Conservation (phyloP, 2,888 invertebrate genomes). For the Amblyjoppa fuscipennis region DNA sequence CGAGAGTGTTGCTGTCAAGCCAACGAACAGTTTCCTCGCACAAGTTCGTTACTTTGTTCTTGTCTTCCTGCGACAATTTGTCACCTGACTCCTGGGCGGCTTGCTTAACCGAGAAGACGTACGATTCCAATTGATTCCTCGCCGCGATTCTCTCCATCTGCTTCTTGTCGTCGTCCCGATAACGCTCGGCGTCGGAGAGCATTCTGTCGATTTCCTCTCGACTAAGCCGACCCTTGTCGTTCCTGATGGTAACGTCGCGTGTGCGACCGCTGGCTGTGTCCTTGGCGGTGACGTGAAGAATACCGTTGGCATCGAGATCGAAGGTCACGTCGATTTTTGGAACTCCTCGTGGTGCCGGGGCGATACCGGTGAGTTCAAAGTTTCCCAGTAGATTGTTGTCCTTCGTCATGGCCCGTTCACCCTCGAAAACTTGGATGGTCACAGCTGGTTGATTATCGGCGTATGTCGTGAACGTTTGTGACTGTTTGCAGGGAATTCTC, state of each 20-base stretch:
- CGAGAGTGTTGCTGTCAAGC: conserved; percentile 87
- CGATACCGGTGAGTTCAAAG: conserved; percentile 98
- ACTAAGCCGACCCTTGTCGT: conserved; percentile 88
- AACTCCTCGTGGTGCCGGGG: conserved; percentile 96
- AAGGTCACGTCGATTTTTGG: conserved; percentile 96
- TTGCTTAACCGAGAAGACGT: conserved; percentile 72
- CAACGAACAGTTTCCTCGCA: conserved; percentile 87
- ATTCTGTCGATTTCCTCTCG: conserved; percentile 89
- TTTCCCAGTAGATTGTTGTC: conserved; percentile 98
- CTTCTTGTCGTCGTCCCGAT: conserved; percentile 86
- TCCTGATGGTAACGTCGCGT: conserved; percentile 86
- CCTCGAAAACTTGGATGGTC: conserved; percentile 96
- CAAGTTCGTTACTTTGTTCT: conserved; percentile 85
- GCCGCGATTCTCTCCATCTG: conserved; percentile 86
- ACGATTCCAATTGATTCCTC: conserved; percentile 86
- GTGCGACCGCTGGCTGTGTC: conserved; percentile 84
- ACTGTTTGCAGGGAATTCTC: conserved; percentile 98
- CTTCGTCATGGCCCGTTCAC: conserved; percentile 97
- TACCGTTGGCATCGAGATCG: conserved; percentile 97
- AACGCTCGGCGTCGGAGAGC: conserved; percentile 86
- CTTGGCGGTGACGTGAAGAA: conserved; percentile 88
- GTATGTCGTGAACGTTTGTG: conserved; percentile 98
- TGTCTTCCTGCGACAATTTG: conserved; percentile 82
- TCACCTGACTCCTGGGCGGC: too few species aligned
- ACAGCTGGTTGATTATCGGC: conserved; percentile 99